Percentiles rank a stretch among this genome's conserved stretches.
phyloP scores from a whole-genome alignment of 2,113 vertebrate species.

The Hystrix cristata region DNA sequence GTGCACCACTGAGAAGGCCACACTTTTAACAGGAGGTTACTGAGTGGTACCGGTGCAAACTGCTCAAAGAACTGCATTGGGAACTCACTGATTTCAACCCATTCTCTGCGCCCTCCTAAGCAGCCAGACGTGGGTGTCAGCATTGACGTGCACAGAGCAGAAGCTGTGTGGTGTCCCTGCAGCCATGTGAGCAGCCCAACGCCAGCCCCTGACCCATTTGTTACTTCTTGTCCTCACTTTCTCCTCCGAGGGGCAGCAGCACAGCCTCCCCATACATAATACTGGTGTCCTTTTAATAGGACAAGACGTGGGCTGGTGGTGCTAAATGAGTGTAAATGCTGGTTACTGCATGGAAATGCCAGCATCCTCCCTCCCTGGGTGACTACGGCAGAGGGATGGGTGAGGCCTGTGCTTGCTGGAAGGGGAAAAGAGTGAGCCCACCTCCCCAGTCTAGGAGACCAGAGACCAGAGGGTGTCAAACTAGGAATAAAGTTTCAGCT shows the following conservation, averaged over 20 bases:
- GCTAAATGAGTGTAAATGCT: too few species aligned
- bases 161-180: fast-evolving
- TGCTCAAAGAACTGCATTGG: background rate
- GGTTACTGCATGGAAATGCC: background rate
- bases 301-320: background rate
- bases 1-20: background rate
- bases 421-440: fast-evolving
- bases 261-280: background rate
- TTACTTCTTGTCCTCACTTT: background rate
- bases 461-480: background rate
- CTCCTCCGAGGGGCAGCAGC: background rate
- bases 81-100: background rate
- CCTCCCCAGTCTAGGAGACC: fast-evolving
- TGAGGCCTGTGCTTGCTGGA: too few species aligned
- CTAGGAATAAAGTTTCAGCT: background rate
- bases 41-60: background rate
- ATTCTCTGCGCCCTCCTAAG: background rate
- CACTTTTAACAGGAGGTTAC: background rate
- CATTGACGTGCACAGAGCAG: too few species aligned
- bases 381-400: too few species aligned
- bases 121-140: background rate
- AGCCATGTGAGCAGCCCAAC: fast-evolving
- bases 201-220: background rate
- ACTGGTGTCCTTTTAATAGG: conserved; percentile 1
- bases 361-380: too few species aligned